These are phyloP conservation scores for Sarcophaga carnaria DNA, from an alignment of 2,888 invertebrate species.

Conservation along the genomic window DNA sequence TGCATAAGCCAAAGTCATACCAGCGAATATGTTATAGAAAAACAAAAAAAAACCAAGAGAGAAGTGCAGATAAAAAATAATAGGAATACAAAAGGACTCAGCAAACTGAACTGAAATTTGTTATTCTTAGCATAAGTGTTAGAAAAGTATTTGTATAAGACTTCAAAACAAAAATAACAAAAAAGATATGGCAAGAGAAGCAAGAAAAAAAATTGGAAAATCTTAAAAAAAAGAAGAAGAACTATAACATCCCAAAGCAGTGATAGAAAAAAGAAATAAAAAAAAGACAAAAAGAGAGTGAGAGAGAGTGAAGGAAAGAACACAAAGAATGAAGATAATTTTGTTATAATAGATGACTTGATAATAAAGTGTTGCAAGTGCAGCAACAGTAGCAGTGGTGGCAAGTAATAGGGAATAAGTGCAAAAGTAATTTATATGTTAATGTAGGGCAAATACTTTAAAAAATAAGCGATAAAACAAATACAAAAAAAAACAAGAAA, in stretches of 20 bases:
- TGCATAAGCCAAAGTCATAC: slow-evolving; percentile 11
- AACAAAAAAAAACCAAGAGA: slow-evolving; percentile 20
- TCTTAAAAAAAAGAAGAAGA: neutral
- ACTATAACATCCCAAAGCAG: too few relatives aligned
- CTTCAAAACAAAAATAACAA: slow-evolving; percentile 56
- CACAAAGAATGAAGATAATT: slow-evolving; percentile 48
- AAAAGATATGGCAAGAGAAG: neutral
- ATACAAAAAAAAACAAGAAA: neutral
- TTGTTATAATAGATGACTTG: slow-evolving; percentile 68
- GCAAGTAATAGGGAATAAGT: slow-evolving; percentile 48
- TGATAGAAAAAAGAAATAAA: too few relatives aligned
- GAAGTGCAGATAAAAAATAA: slow-evolving; percentile 14
- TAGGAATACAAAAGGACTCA: slow-evolving; percentile 20
- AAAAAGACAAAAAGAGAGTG: neutral
- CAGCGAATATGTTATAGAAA: slow-evolving; percentile 47
- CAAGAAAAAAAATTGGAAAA: slow-evolving; percentile 9
- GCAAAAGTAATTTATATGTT: slow-evolving; percentile 68
- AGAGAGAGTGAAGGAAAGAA: neutral
- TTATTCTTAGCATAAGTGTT: slow-evolving; percentile 66
- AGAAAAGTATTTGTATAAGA: slow-evolving; percentile 64
- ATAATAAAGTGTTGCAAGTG: slow-evolving; percentile 52
- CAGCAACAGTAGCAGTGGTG: neutral
- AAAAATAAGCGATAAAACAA: slow-evolving; percentile 17
- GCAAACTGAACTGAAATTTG: slow-evolving; percentile 54
- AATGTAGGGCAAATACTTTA: slow-evolving; percentile 60